Evolutionary conservation across 2,113 vertebrate genomes (phyloP), one percentile per base, ranked within the genome.

Genomic region (Vulpes vulpes): DNA sequence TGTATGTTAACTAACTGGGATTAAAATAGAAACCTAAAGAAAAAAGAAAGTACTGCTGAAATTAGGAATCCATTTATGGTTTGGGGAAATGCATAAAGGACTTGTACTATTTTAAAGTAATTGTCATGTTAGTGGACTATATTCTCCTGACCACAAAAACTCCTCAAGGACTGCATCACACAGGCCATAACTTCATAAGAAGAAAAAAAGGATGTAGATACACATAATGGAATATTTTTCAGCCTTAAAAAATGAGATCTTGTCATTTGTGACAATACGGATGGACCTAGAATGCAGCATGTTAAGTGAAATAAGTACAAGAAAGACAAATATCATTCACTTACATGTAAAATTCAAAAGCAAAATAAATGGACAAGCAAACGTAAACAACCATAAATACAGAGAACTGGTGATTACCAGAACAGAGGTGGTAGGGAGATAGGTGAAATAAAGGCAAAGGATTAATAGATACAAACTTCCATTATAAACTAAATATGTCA

Each of bases 51-150:
- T 43, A 91, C 1, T 86, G 6, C 23, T 60, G 16, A 3, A 67
- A 74, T 62, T 32, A 85, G 82, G 43, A 43, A 53, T 59, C 23
- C 57, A 38, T 49, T 95, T 51, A 65, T 4, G 4, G n/a, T 90
- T 94, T 78, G 67, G 16, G 94, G 65, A 88, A 91, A 93, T 73
- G 17, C 3, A 55, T 57, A 91, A 85, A 51, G 8, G 19, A 73
- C 53, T 76, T 62, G 6, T 20, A 84, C 23, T 76, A 87, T 51
- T 92, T 94, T 95, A 43, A 96, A 95, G 57, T 81, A 92, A 96
- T 0, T 86, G 15, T 57, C 85, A 11, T 81, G 95, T 85, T 53
- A 92, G 49, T 73, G 17, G n/a, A 90, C 10, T 69, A 30, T 92
- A 53, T 89, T 91, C 19, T 81, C 95, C 53, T 80, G 64, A 53